These are phyloP conservation scores for Brachylomia viminalis DNA, from an alignment of 2,888 invertebrate species.

Conservation along the genomic window DNA sequence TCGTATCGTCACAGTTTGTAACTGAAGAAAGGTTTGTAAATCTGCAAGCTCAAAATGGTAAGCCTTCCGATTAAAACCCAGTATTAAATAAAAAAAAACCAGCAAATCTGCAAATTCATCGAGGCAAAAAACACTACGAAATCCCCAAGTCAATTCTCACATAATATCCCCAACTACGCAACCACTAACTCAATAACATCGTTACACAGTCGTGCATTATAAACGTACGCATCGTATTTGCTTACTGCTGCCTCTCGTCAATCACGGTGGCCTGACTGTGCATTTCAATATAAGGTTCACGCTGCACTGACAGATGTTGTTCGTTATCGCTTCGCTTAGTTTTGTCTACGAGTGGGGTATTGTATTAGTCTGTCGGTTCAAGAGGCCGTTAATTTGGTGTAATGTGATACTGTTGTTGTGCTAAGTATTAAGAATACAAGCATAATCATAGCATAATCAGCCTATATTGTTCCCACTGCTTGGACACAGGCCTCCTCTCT, in stretches of 20 bases:
- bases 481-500: too few relatives aligned
- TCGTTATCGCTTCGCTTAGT: conserved; percentile 60
- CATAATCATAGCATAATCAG: too few relatives aligned
- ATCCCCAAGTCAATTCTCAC: too few relatives aligned
- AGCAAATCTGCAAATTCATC: neutral
- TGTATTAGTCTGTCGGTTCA: neutral
- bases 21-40: neutral
- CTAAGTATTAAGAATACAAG: neutral
- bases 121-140: neutral
- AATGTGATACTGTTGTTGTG: neutral
- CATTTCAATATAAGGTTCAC: conserved; percentile 85
- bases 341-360: conserved; percentile 10
- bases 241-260: conserved; percentile 88
- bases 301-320: conserved; percentile 65
- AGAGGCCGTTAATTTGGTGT: conserved; percentile 7
- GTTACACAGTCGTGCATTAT: conserved; percentile 72
- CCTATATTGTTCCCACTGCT: too few relatives aligned
- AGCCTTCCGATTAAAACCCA: too few relatives aligned
- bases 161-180: neutral
- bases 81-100: too few relatives aligned
- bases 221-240: conserved; percentile 83
- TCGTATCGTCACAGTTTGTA: neutral
- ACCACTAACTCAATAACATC: conserved; percentile 55
- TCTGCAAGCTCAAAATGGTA: neutral
- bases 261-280: conserved; percentile 88